Conservation (phyloP, 2,797 vertebrate species). For the Eptatretus atami region DNA sequence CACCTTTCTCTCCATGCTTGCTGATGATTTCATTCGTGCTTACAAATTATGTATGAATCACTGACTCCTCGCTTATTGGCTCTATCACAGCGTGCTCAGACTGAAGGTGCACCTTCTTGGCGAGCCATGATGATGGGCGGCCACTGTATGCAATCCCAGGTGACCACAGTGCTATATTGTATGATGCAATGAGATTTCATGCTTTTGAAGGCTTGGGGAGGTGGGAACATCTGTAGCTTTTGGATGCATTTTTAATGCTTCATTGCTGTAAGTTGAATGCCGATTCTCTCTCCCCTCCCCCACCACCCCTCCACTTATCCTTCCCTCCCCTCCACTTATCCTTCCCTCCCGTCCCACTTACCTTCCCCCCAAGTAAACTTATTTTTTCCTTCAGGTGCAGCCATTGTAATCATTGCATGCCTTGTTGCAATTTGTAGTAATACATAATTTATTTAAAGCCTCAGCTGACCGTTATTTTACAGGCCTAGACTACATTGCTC, state of each 20-base stretch:
- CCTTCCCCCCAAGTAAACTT: too few relatives aligned
- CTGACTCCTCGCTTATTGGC: conserved; percentile 8
- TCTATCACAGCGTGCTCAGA: conserved; percentile 90
- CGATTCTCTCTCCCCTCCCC: background rate
- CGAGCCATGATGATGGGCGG: conserved; percentile 77
- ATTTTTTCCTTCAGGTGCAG: background rate
- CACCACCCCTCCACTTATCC: background rate
- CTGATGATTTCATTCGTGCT: too few relatives aligned
- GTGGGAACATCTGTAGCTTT: too few relatives aligned
- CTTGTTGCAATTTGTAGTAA: conserved; percentile 4
- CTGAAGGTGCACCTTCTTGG: conserved; percentile 78
- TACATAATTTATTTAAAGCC: too few relatives aligned
- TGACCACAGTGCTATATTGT: conserved; percentile 11
- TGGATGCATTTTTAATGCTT: too few relatives aligned
- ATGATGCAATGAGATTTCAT: too few relatives aligned
- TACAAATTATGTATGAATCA: too few relatives aligned
- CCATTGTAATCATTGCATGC: background rate
- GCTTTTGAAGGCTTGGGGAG: too few relatives aligned
- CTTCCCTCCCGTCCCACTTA: too few relatives aligned
- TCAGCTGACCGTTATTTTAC: conserved; percentile 6
- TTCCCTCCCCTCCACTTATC: too few relatives aligned
- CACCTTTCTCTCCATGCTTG: too few relatives aligned
- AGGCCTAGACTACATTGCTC: conserved; percentile 92
- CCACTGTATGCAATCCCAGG: conserved; percentile 91
- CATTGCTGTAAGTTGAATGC: too few relatives aligned